Percentiles rank a stretch among this genome's conserved stretches.
phyloP scores from a whole-genome alignment of 2,888 invertebrate genomes.

The Drosophila antonietae region DNA sequence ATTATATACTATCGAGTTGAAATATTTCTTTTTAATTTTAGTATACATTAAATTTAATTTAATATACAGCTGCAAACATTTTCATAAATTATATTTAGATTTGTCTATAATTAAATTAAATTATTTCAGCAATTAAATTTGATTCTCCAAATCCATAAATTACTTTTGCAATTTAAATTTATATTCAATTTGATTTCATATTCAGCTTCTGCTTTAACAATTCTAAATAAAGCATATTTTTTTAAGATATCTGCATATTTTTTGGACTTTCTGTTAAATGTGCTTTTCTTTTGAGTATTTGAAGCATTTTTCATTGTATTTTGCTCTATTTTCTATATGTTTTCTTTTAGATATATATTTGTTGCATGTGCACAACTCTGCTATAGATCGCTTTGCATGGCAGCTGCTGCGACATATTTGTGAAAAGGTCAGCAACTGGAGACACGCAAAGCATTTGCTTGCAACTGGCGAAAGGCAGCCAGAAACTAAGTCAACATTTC shows the following conservation, averaged over 20 bases:
- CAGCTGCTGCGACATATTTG: constrained; percentile 16
- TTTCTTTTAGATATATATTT: not conserved
- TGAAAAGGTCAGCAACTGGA: not conserved
- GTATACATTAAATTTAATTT: not conserved
- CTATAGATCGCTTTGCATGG: constrained; percentile 3
- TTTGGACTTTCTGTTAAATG: constrained; percentile 7
- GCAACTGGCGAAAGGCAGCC: constrained; percentile 19
- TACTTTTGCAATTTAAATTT: not conserved
- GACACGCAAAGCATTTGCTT: constrained; percentile 20
- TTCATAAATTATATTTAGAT: not conserved
- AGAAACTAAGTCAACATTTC: constrained; percentile 42
- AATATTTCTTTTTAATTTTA: not conserved
- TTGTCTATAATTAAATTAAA: not conserved
- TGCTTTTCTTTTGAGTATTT: constrained; percentile 7
- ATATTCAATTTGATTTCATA: constrained; percentile 4
- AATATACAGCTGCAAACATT: not conserved
- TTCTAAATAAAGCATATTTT: not conserved
- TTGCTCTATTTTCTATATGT: not conserved
- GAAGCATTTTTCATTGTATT: constrained; percentile 24
- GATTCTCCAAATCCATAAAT: not conserved
- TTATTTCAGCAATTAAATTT: not conserved
- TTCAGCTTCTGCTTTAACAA: not conserved
- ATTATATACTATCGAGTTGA: not conserved
- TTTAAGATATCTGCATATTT: constrained; percentile 1
- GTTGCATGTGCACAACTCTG: not conserved